Evolutionary conservation across 2,888 invertebrate species (phyloP).

Genomic region (Eledona agricola): DNA sequence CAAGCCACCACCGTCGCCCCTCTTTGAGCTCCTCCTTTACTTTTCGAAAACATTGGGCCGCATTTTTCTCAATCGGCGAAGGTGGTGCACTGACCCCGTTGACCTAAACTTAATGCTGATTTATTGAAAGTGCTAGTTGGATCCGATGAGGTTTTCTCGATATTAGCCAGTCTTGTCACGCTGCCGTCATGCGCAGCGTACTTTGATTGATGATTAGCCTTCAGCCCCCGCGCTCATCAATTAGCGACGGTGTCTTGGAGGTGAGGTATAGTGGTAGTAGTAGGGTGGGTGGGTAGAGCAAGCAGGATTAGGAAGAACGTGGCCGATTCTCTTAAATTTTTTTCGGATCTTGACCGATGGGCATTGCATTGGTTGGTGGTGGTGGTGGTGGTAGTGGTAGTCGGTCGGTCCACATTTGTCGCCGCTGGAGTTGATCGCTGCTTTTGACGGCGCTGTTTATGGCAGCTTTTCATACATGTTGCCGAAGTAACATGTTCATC

Average conservation of each 20-base stretch:
- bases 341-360: background rate
- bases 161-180: conserved; percentile 48
- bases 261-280: conserved; percentile 31
- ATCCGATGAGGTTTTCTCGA: conserved; percentile 43
- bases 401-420: no score
- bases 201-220: conserved; percentile 48
- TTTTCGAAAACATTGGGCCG: conserved; percentile 35
- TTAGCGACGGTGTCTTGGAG: conserved; percentile 44
- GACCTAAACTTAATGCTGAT: conserved; percentile 48
- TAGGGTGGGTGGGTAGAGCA: no score
- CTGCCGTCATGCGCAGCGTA: conserved; percentile 46
- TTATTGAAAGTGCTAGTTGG: conserved; percentile 51
- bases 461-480: conserved; percentile 62
- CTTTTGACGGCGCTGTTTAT: conserved; percentile 59
- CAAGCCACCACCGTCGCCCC: conserved; percentile 39
- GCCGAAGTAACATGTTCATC: conserved; percentile 63
- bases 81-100: conserved; percentile 40
- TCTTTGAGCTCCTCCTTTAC: conserved; percentile 40
- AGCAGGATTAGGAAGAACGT: conserved; percentile 1
- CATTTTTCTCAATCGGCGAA: conserved; percentile 41
- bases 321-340: background rate
- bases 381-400: no score
- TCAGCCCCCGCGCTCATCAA: conserved; percentile 43
- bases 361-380: background rate
- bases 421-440: conserved; percentile 33